phyloP scores from a whole-genome alignment of 1,140 invertebrate species.

The Leguminivora glycinivorella region DNA sequence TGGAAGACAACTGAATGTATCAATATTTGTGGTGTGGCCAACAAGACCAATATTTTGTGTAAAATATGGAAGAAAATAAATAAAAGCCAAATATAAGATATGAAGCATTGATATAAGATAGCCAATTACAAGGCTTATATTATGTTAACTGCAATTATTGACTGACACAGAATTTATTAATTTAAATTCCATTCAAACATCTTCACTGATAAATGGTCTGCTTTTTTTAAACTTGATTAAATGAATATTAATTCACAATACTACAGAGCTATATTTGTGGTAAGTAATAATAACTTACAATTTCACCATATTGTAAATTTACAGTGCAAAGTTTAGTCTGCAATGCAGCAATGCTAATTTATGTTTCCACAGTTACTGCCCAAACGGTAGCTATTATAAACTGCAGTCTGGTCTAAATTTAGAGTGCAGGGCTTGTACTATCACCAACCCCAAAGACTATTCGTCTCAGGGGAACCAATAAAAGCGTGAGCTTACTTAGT shows the following conservation, averaged over 20 bases:
- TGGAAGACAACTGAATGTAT: neutral
- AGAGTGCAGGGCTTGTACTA: neutral
- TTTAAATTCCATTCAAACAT: too few species aligned
- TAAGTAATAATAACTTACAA: neutral
- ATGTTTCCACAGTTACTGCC: conserved; percentile 13
- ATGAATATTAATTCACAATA: too few species aligned
- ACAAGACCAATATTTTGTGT: neutral
- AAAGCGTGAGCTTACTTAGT: neutral
- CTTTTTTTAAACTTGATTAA: too few species aligned
- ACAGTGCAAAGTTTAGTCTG: neutral
- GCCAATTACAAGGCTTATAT: too few species aligned
- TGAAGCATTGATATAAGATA: neutral
- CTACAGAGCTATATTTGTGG: too few species aligned
- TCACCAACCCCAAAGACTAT: neutral
- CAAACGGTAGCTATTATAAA: conserved; percentile 23
- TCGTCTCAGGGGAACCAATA: neutral
- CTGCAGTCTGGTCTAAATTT: conserved; percentile 23
- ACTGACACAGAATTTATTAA: too few species aligned
- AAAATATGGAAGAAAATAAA: too few species aligned
- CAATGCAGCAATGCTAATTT: conserved; percentile 21
- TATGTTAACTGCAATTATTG: too few species aligned
- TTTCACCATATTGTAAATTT: neutral
- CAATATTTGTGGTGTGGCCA: neutral
- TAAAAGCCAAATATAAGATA: too few species aligned
- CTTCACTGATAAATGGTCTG: too few species aligned